Percentiles rank a stretch among this genome's conserved stretches.
Evolutionary conservation across 2,888 invertebrate species (phyloP).

Genomic region (Miltochrista miniata): DNA sequence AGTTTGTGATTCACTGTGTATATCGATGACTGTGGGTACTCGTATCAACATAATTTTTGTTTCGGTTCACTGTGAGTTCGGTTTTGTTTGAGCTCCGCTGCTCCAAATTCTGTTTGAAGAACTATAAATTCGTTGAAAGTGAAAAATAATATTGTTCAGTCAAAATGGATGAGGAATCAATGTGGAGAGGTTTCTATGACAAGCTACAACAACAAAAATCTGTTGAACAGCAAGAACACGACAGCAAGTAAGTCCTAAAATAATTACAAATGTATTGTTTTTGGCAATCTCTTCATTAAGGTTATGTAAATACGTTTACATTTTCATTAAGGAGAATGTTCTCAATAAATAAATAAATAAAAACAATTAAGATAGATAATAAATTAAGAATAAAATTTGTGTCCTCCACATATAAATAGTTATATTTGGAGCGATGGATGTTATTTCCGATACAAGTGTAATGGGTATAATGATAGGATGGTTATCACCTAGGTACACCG

Average conservation of each 20-base stretch:
- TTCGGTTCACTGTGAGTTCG: conserved; percentile 29
- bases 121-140: not conserved
- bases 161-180: conserved; percentile 87
- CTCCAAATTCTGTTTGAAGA: not conserved
- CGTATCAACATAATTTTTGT: conserved; percentile 47
- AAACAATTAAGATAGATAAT: too few species aligned
- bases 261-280: not conserved
- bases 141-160: conserved; percentile 13
- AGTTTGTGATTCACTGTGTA: conserved; percentile 63
- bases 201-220: conserved; percentile 86
- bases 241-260: conserved; percentile 83
- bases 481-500: too few species aligned
- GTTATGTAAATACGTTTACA: not conserved
- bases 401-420: too few species aligned
- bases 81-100: conserved; percentile 11
- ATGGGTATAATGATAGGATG: too few species aligned
- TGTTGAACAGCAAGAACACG: conserved; percentile 85
- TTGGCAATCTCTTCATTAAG: too few species aligned
- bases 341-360: too few species aligned
- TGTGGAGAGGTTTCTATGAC: conserved; percentile 91
- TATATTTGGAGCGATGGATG: too few species aligned
- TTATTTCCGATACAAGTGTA: too few species aligned
- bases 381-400: too few species aligned
- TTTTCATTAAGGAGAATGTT: not conserved
- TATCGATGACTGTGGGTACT: conserved; percentile 43